Percentiles rank a stretch among this genome's conserved stretches.
Evolutionary conservation across 2,888 invertebrate species (phyloP).

Genomic region (Eilema griseolum): DNA sequence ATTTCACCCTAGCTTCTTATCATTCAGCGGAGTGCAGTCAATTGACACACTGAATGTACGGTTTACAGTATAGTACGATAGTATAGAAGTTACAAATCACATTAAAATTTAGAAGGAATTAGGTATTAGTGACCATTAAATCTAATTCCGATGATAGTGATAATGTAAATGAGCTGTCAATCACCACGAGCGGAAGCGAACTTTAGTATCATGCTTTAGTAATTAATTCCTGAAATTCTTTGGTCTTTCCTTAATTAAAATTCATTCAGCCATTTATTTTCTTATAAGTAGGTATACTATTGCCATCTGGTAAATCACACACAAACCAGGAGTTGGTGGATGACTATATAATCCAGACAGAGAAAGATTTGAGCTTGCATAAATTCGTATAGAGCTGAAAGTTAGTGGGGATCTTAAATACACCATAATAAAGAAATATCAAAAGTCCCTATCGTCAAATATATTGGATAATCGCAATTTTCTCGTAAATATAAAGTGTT

Average conservation of each 20-base stretch:
- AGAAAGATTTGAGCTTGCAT: too few species aligned
- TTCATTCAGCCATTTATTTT: neutral
- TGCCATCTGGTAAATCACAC: neutral
- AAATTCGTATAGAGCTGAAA: too few species aligned
- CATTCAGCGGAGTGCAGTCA: neutral
- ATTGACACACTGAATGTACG: neutral
- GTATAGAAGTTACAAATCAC: too few species aligned
- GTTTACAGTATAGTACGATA: too few species aligned
- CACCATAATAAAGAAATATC: too few species aligned
- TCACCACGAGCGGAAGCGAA: neutral
- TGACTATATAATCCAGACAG: neutral
- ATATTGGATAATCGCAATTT: too few species aligned
- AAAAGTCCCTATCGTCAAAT: too few species aligned
- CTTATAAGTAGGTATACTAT: neutral
- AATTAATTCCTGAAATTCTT: constrained; percentile 5
- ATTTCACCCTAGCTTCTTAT: too few species aligned
- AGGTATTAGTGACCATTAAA: neutral
- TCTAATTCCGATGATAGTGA: neutral
- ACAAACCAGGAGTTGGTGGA: neutral
- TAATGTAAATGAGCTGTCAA: constrained; percentile 3
- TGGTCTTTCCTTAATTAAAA: neutral
- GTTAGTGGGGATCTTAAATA: too few species aligned
- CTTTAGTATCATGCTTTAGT: constrained; percentile 5
- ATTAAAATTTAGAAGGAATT: neutral
- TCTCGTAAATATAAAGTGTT: too few species aligned